Conservation (phyloP, 2,113 vertebrate genomes). For the cat (Felis catus) region DNA sequence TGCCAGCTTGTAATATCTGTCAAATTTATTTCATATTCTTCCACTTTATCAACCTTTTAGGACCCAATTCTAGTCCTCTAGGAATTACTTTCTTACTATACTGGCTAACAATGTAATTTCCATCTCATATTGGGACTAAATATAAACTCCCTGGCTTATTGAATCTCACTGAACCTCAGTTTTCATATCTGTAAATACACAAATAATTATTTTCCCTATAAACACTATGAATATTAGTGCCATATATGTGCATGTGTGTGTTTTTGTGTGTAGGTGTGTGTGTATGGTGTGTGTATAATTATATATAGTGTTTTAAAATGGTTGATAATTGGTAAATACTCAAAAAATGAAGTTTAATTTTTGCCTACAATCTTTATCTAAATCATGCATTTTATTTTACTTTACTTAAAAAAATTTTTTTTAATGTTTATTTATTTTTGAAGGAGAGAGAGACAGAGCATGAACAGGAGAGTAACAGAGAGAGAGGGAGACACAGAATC, state of each 20-base stretch:
- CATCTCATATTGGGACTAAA: not conserved
- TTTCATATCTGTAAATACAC: not conserved
- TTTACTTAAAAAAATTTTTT: too few relatives aligned
- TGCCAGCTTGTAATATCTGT: not conserved
- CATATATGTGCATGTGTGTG: not conserved
- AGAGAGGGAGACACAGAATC: too few relatives aligned
- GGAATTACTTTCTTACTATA: not conserved
- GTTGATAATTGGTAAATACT: not conserved
- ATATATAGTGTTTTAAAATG: not conserved
- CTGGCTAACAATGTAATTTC: not conserved
- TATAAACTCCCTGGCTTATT: not conserved
- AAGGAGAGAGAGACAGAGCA: too few relatives aligned
- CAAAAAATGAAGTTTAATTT: not conserved
- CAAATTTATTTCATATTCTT: not conserved
- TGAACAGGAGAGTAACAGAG: too few relatives aligned
- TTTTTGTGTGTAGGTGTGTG: not conserved
- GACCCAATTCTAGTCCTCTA: not conserved
- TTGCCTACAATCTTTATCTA: not conserved
- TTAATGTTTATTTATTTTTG: too few relatives aligned
- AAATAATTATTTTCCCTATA: not conserved
- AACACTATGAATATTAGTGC: not conserved
- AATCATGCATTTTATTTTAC: not conserved
- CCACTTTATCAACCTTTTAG: not conserved
- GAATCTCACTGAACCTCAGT: not conserved
- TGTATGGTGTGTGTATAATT: not conserved